phyloP scores from a whole-genome alignment of 2,888 invertebrate genomes.

The Nemotelus pantherinus region DNA sequence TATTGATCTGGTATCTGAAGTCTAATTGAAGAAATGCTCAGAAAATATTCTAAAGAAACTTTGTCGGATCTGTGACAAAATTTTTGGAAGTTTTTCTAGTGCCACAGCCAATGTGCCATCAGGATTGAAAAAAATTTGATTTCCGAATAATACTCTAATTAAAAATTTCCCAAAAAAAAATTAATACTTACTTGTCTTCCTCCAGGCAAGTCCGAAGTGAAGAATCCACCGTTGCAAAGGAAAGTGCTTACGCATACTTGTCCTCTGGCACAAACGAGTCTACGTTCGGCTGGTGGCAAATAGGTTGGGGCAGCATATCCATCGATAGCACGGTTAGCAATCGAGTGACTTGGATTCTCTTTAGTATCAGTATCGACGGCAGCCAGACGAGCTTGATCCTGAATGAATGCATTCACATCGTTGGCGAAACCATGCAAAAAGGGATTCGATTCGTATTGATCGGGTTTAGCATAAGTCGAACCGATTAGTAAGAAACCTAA shows the following conservation, averaged over 20 bases:
- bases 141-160: too few relatives aligned
- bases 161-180: too few relatives aligned
- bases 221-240: slow-evolving; percentile 70
- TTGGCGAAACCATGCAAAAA: slow-evolving; percentile 48
- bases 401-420: slow-evolving; percentile 44
- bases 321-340: slow-evolving; percentile 44
- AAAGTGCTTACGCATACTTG: slow-evolving; percentile 71
- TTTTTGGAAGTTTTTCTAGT: too few relatives aligned
- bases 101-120: too few relatives aligned
- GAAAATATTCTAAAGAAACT: too few relatives aligned
- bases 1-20: too few relatives aligned
- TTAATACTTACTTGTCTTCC: slow-evolving; percentile 31
- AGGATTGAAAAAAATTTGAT: too few relatives aligned
- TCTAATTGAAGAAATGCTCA: too few relatives aligned
- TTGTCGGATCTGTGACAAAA: too few relatives aligned
- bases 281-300: slow-evolving; percentile 50
- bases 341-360: slow-evolving; percentile 44
- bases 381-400: slow-evolving; percentile 38
- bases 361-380: slow-evolving; percentile 37
- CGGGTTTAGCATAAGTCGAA: slow-evolving; percentile 38
- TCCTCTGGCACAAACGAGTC: slow-evolving; percentile 68
- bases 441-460: slow-evolving; percentile 45
- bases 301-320: slow-evolving; percentile 50
- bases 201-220: slow-evolving; percentile 55
- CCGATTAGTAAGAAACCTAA: slow-evolving; percentile 42